Conservation (phyloP, 2,113 vertebrate genomes). For the Pollimyrus isidori region DNA sequence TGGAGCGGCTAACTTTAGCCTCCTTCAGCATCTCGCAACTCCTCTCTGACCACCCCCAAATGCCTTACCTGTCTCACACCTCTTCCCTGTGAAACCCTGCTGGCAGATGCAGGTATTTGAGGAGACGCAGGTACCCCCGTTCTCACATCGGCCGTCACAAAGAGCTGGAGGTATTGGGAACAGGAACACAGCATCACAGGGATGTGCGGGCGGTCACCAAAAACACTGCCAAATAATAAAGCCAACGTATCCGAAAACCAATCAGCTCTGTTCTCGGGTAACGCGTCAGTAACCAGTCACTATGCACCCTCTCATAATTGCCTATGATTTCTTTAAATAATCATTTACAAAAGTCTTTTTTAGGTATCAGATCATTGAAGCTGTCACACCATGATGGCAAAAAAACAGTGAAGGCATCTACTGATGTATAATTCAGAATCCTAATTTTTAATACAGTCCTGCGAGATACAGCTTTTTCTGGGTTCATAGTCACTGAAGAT, state of each 20-base stretch:
- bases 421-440: slow-evolving; percentile 6
- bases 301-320: background rate
- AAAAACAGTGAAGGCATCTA: background rate
- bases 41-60: background rate
- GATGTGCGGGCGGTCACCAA: background rate
- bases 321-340: background rate
- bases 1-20: background rate
- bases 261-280: background rate
- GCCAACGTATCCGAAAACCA: background rate
- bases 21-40: background rate
- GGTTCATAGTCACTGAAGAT: background rate
- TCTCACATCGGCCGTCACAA: slow-evolving; percentile 88
- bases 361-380: background rate
- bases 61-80: slow-evolving; percentile 72
- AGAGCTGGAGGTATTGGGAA: slow-evolving; percentile 69
- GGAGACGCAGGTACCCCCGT: slow-evolving; percentile 85
- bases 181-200: background rate
- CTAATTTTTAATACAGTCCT: background rate
- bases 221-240: background rate
- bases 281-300: background rate
- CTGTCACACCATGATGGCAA: background rate
- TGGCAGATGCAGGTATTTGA: slow-evolving; percentile 88
- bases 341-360: background rate
- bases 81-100: slow-evolving; percentile 87
- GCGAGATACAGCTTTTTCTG: background rate